Evolutionary conservation across 1,140 invertebrate species (phyloP).

Genomic region (Calephelis nemesis): DNA sequence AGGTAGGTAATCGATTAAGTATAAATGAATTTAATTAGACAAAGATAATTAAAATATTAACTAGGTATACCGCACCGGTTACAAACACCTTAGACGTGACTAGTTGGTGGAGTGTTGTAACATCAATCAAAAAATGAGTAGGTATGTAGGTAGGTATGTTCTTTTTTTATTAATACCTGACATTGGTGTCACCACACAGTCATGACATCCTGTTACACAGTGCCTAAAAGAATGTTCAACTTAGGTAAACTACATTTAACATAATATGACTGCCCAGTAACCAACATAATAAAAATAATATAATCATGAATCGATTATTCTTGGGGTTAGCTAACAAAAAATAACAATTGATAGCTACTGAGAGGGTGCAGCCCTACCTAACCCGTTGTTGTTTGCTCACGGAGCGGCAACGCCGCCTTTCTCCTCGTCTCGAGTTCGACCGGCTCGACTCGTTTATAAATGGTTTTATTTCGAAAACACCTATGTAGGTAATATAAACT

Average conservation of each 20-base stretch:
- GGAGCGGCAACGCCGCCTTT: conserved; percentile 43
- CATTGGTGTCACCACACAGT: no score
- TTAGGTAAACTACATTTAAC: neutral
- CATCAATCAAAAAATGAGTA: no score
- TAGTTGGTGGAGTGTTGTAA: no score
- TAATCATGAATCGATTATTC: neutral
- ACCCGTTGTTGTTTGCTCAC: conserved; percentile 22
- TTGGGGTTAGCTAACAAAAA: neutral
- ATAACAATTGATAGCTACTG: conserved; percentile 3
- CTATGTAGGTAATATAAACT: conserved; percentile 2
- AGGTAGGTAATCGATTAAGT: no score
- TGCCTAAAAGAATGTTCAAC: no score
- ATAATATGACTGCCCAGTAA: neutral
- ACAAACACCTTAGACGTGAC: no score
- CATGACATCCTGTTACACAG: no score
- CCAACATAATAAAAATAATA: neutral
- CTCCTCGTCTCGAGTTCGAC: conserved; percentile 24
- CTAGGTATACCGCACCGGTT: no score
- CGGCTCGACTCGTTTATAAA: conserved; percentile 10
- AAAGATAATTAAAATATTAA: no score
- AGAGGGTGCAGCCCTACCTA: conserved; percentile 2
- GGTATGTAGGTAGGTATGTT: no score
- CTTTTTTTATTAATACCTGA: no score
- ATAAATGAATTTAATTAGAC: no score
- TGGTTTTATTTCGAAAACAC: conserved; percentile 22